These are phyloP conservation scores for Charanyca ferruginea DNA, from an alignment of 2,888 invertebrate genomes.

Conservation along the genomic window DNA sequence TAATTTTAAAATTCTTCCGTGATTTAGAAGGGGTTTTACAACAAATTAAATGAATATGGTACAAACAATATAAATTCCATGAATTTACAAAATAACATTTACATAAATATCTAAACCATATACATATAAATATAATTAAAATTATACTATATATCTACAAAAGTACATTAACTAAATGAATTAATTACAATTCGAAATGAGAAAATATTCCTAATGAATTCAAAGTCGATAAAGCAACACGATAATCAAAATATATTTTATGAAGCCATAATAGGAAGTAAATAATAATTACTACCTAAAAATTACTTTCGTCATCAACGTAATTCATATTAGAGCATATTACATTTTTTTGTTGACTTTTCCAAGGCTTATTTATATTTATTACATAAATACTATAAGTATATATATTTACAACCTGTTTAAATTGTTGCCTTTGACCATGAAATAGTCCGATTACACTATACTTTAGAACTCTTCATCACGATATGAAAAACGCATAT, in stretches of 20 bases:
- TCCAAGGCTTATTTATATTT: conserved; percentile 1
- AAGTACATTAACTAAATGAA: neutral
- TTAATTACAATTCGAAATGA: conserved; percentile 16
- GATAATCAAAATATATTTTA: neutral
- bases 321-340: conserved; percentile 7
- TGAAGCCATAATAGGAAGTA: conserved; percentile 9
- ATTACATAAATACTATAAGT: too few species aligned
- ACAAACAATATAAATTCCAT: conserved; percentile 17
- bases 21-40: conserved; percentile 24
- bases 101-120: conserved; percentile 18
- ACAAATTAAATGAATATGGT: conserved; percentile 28
- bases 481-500: conserved; percentile 8
- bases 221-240: neutral
- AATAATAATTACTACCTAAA: neutral
- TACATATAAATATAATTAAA: neutral
- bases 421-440: neutral
- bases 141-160: neutral
- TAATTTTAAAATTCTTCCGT: neutral
- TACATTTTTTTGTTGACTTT: conserved; percentile 2
- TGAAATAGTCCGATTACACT: neutral
- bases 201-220: neutral
- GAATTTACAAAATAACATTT: conserved; percentile 30
- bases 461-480: conserved; percentile 4
- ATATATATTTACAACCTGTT: conserved; percentile 1
- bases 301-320: neutral